Evolutionary conservation across 2,888 invertebrate genomes (phyloP).

Genomic region (Phaedon cochleariae): DNA sequence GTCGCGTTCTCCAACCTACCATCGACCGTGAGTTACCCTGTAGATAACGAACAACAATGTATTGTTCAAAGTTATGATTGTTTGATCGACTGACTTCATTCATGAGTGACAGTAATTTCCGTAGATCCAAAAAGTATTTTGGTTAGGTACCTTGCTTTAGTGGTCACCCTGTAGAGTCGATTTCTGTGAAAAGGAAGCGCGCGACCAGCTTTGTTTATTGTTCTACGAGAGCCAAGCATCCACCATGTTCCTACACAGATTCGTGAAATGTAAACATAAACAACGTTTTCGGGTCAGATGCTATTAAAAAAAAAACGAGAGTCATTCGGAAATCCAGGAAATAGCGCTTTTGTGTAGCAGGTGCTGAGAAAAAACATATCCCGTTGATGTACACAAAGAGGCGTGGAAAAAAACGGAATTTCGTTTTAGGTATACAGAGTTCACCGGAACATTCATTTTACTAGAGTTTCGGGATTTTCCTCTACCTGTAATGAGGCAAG

Average conservation of each 20-base stretch:
- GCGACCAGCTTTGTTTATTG: slow-evolving; percentile 50
- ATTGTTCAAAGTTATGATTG: no score
- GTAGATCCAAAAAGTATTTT: no score
- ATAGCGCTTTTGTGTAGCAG: slow-evolving; percentile 25
- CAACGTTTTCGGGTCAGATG: slow-evolving; percentile 41
- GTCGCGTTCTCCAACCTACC: no score
- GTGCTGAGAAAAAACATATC: slow-evolving; percentile 14
- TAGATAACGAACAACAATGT: no score
- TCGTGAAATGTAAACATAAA: slow-evolving; percentile 40
- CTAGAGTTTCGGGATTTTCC: neutral
- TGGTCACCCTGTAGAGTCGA: slow-evolving; percentile 3
- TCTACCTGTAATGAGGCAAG: no score
- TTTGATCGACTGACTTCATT: no score
- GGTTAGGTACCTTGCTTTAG: no score
- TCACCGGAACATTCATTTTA: neutral
- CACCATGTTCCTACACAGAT: slow-evolving; percentile 40
- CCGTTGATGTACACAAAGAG: neutral
- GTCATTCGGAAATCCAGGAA: slow-evolving; percentile 30
- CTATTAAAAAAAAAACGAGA: slow-evolving; percentile 23
- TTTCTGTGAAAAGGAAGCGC: slow-evolving; percentile 42
- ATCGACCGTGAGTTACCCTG: no score
- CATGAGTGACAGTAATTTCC: no score
- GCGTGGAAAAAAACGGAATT: neutral
- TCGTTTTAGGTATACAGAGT: neutral
- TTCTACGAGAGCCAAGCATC: slow-evolving; percentile 27